Evolutionary conservation across 2,113 vertebrate genomes (phyloP), one percentile per base, ranked within the genome.

Genomic region (Neofelis nebulosa): DNA sequence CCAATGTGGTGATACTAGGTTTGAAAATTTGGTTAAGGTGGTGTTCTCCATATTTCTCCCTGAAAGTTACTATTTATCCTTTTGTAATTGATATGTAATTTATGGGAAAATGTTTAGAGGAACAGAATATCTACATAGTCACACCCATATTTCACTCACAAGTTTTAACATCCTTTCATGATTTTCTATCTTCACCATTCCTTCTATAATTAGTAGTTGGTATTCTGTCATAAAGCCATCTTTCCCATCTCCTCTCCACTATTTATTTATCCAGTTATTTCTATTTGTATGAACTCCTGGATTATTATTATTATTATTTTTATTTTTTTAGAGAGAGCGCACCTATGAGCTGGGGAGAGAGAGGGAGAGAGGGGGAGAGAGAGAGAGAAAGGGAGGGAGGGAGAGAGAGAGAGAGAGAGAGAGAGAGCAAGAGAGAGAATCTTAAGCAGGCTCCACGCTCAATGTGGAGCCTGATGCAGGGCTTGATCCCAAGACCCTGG

Each of bases 41-140:
- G n/a, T 94, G 55, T 69, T 76, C 36, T 71, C 31, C 16, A 25
- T 95, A 48, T 93, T 91, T 91, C 61, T 94, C 14, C 23, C 33
- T 89, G 27, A 97, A 96, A 91, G 25, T 79, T 94, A 86, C 27
- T 79, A 69, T 73, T 94, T 96, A 57, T 87, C 12, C 48, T 69
- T 81, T 91, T 95, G 84, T 92, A 91, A 73, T 78, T 89, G 83
- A 86, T 92, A 41, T 89, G 66, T 81, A 89, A 11, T 73, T 94
- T 92, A 1, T 84, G 36, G 31, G 63, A 29, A 89, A 90, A 45
- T 84, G 78, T 45, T 78, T 95, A 65, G 27, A 91, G 57, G 15
- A 86, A 68, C 18, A 89, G 33, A 6, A 45, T 96, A 65, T 85
- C 96, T 73, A 93, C 45, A 89, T 86, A 57, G 41, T 78, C n/a